Conservation (phyloP, 1,140 invertebrate genomes). For the Semibalanus balanoides region DNA sequence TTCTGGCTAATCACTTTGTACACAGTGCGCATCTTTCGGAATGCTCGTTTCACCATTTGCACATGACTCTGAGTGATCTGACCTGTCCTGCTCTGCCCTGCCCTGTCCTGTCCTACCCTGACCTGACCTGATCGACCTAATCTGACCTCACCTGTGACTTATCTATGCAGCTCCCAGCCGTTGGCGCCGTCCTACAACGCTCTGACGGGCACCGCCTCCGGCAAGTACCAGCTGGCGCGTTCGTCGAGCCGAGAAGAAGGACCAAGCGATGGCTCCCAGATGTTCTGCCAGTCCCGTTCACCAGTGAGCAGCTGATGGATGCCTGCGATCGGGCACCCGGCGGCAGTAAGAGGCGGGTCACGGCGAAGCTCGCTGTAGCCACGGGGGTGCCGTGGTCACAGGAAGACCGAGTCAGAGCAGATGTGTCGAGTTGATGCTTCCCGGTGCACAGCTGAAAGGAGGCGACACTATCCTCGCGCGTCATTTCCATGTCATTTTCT, state of each 20-base stretch:
- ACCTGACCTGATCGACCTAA: background rate
- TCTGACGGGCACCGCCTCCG: background rate
- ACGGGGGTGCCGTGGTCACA: background rate
- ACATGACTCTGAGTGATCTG: too few relatives aligned
- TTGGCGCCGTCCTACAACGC: background rate
- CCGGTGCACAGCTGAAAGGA: too few relatives aligned
- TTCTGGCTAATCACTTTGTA: too few relatives aligned
- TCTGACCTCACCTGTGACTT: too few relatives aligned
- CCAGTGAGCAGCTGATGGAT: constrained; percentile 12
- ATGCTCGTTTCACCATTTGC: too few relatives aligned
- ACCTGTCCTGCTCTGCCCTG: background rate
- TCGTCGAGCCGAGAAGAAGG: constrained; percentile 11
- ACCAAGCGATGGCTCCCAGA: constrained; percentile 10
- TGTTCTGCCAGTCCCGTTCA: constrained; percentile 14
- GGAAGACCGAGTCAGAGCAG: background rate
- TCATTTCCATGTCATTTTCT: background rate
- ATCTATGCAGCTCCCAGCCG: background rate
- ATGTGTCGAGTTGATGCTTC: background rate
- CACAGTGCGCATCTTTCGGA: too few relatives aligned
- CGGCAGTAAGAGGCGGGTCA: background rate
- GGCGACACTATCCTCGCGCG: background rate
- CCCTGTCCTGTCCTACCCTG: too few relatives aligned
- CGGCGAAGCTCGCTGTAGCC: background rate
- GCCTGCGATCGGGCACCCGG: constrained; percentile 4
- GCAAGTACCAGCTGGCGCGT: constrained; percentile 14